Evolutionary conservation across 2,888 invertebrate genomes (phyloP), one percentile per base, ranked within the genome.

Genomic region (Scaptodrosophila latifasciaeformis): DNA sequence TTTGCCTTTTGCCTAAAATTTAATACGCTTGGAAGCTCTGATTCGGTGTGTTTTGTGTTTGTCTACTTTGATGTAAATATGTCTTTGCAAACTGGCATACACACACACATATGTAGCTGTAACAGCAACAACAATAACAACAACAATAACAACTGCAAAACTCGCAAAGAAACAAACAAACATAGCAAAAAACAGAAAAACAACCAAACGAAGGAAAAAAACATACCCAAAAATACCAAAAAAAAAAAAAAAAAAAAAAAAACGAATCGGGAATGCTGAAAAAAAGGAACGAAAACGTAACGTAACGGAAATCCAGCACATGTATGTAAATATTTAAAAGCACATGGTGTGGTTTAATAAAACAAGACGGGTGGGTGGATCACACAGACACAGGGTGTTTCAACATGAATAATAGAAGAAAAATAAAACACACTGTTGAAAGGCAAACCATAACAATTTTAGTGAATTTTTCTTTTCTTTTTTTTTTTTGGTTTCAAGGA

Each of bases 111-210:
- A 43, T 35, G 10, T 30, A 59, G 42, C 52, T 46, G 40, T 52
- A 53, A 39, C 55, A 57, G 40, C 49, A 60, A 50, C 50, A 65
- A 53, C 43, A 63, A 55, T 43, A 55, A 54, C 59, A 50, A 45
- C 52, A 58, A 50, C 50, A 19, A 61, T 29, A 49, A 62, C 54
- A 78, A 68, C 58, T 54, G 51, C 60, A 50, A 52, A 48, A 65
- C 50, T 37, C 60, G 64, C 57, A 30, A 62, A 66, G 50, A 54
- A 56, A 50, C 46, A 37, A 62, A 50, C 44, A 24, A 54, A 39
- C 37, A 49, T 30, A 47, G 43, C 42, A 53, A 61, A 43, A n/a
- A 47, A 47, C 30, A 21, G 47, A 35, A 21, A 17, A 50, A 30
- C 17, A 39, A 48, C 58, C 46, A 34, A 44, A 40, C 43, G 29